These are phyloP conservation scores for Drosophila cracens DNA, from an alignment of 2,888 invertebrate species.

Conservation along the genomic window DNA sequence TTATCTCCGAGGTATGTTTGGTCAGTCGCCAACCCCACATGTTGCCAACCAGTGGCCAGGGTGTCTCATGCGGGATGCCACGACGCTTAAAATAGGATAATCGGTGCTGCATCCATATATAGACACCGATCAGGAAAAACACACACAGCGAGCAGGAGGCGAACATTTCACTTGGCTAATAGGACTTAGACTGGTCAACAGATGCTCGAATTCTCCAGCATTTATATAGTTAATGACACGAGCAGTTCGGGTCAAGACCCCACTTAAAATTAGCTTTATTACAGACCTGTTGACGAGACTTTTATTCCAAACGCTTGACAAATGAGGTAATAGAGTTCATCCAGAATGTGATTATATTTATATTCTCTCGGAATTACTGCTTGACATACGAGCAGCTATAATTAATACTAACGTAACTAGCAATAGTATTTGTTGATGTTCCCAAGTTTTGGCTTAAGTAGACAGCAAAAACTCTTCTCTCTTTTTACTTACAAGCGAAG, in stretches of 20 bases:
- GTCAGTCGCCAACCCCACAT: constrained; percentile 50
- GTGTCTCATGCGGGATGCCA: constrained; percentile 62
- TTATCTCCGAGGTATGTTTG: constrained; percentile 51
- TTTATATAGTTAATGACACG: constrained; percentile 40
- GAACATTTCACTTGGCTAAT: constrained; percentile 25
- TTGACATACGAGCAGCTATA: background rate
- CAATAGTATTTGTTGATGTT: background rate
- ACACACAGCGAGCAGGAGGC: constrained; percentile 13
- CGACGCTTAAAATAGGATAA: constrained; percentile 60
- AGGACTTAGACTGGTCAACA: constrained; percentile 12
- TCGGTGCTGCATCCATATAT: constrained; percentile 50
- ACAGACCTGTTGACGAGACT: background rate
- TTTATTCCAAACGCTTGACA: background rate
- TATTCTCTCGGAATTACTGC: background rate
- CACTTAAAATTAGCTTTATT: constrained; percentile 7
- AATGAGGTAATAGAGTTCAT: constrained; percentile 4
- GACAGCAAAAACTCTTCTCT: no score
- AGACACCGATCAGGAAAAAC: constrained; percentile 22
- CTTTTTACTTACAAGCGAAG: background rate
- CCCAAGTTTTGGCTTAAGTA: background rate
- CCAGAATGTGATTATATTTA: background rate
- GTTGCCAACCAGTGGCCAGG: constrained; percentile 67
- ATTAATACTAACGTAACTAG: background rate
- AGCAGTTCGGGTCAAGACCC: constrained; percentile 25
- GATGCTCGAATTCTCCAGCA: background rate